Conservation (phyloP, 2,888 invertebrate genomes). For the Abscondita cerata region DNA sequence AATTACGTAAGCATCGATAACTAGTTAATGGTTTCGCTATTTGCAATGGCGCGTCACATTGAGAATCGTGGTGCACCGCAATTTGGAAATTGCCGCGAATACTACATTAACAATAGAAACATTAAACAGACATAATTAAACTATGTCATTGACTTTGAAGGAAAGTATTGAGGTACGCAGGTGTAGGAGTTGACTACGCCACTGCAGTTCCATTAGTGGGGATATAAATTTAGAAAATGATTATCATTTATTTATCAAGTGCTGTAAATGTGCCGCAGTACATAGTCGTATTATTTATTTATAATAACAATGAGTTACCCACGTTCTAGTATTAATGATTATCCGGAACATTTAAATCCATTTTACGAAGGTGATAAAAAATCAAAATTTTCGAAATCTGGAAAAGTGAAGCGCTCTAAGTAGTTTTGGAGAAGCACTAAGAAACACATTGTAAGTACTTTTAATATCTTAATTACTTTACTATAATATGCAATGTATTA, state of each 20-base stretch:
- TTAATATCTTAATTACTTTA: constrained; percentile 7
- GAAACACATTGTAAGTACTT: constrained; percentile 33
- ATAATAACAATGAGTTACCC: constrained; percentile 16
- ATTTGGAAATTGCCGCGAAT: too few relatives aligned
- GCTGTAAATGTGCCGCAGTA: constrained; percentile 14
- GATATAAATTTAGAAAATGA: constrained; percentile 24
- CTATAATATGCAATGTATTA: too few relatives aligned
- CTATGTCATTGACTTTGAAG: constrained; percentile 6
- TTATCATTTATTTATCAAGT: constrained; percentile 29
- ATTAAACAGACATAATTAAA: too few relatives aligned
- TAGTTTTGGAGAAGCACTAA: constrained; percentile 25
- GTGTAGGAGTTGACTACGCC: constrained; percentile 13
- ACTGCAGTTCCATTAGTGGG: constrained; percentile 17
- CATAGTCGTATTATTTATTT: background rate
- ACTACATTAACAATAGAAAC: too few relatives aligned
- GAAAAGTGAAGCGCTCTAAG: constrained; percentile 28
- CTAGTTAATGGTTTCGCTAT: too few relatives aligned
- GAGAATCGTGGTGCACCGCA: too few relatives aligned
- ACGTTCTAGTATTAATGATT: constrained; percentile 60
- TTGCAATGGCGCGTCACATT: too few relatives aligned
- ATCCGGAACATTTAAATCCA: constrained; percentile 80
- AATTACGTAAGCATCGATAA: too few relatives aligned
- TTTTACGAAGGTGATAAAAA: constrained; percentile 65
- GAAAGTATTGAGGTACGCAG: constrained; percentile 7
- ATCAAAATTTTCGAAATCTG: constrained; percentile 24